Evolutionary conservation across 2,113 vertebrate genomes (phyloP), one percentile per base, ranked within the genome.

Genomic region (Balaeniceps rex): DNA sequence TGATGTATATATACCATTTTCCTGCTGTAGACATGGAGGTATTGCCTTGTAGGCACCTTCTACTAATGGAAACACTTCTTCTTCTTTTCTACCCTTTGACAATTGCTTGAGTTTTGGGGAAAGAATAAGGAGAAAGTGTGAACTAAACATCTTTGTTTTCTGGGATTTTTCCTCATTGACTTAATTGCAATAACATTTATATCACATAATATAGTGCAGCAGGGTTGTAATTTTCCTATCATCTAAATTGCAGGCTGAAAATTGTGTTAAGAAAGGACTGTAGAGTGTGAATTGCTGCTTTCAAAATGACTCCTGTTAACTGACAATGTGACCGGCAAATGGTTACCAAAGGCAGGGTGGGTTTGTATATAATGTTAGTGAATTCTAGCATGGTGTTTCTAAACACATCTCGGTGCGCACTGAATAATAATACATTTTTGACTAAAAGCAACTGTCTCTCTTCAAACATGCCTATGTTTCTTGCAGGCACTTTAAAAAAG

Each of bases 221-320:
- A 97, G 97, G 97, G 98, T 97, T 97, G 97, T 98, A 98, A 98
- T 98, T 98, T 98, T 98, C 98, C 97, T 98, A 98, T 98, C 98
- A 98, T 98, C 96, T 97, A 98, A 98, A 98, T 98, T 98, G 98
- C 97, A 98, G 98, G 97, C 98, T 98, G 97, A 98, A 97, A 98
- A 98, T 94, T 97, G 97, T 97, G 97, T 97, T 97, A 96, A 97
- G 96, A 97, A 98, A 98, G 95, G 96, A 98, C 91, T 25, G 85
- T 85, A 97, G 96, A 96, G 94, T 96, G 96, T 97, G 98, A 98
- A 98, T 98, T 98, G 97, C 98, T 98, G 98, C 98, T 98, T 98
- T 98, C 98, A 96, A 69, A 98, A 97, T 97, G 96, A 98, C 96
- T 98, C 95, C 95, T 96, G 97, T 96, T 97, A 97, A 90, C 95